Conservation (phyloP, 2,797 vertebrate species). For the Clamator glandarius region DNA sequence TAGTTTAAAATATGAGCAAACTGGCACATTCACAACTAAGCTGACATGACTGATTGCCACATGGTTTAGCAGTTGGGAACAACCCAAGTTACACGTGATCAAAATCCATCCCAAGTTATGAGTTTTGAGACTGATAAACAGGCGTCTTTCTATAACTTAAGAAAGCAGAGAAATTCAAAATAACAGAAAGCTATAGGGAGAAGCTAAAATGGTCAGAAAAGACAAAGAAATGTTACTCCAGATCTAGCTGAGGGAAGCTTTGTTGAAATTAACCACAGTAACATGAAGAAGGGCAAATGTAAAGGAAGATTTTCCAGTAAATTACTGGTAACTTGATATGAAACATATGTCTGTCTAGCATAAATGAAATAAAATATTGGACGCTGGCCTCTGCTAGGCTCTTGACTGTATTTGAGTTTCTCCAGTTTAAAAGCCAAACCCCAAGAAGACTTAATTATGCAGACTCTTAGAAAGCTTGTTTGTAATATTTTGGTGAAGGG, state of each 20-base stretch:
- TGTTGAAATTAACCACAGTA: neutral
- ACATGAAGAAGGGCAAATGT: neutral
- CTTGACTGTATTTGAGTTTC: neutral
- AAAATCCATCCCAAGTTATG: neutral
- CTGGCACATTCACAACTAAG: neutral
- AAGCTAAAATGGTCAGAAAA: neutral
- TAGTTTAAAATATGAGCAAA: slow-evolving; percentile 5
- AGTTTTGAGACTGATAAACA: neutral
- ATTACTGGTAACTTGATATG: neutral
- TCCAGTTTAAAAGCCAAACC: neutral
- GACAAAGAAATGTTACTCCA: neutral
- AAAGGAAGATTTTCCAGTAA: neutral
- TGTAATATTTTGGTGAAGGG: neutral
- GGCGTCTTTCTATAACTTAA: neutral
- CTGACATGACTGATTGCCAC: slow-evolving; percentile 8
- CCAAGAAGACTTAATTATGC: neutral
- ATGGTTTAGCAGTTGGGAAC: neutral
- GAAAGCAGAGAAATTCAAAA: neutral
- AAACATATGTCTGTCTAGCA: neutral
- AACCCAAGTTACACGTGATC: neutral
- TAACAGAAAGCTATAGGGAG: neutral
- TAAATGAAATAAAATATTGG: neutral
- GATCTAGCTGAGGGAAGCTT: neutral
- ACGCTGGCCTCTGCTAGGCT: neutral
- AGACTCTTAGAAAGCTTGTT: neutral